Evolutionary conservation across 2,797 vertebrate genomes (phyloP), one percentile per base, ranked within the genome.

Genomic region (Scolopax rusticola): DNA sequence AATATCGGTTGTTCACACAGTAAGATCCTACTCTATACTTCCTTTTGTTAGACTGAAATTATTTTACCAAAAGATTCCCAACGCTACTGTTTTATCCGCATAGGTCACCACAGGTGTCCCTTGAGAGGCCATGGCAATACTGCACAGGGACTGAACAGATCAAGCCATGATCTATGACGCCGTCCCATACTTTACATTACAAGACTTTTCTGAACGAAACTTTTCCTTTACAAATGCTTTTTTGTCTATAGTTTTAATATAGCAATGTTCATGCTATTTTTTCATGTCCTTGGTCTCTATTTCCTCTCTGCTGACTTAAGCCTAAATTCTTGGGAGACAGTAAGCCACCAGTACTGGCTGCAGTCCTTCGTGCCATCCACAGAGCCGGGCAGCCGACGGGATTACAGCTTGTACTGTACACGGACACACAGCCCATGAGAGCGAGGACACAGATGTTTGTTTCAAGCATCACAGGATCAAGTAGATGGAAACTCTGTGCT

Each of bases 401-500:
- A 64, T 98, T 98, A 88, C 99, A 99, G 97, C 36, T 99, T 36
- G 97, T 98, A 15, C 97, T 98, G 75, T 99, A 98, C 84, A 41
- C 96, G 12, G 98, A 99, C 53, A 96, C 79, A 16, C 75, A 96
- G 5, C 80, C 96, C 89, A 28, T 19, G 32, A 97, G 80, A 24
- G 80, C 94, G 19, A 98, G 98, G 97, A 18, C 98, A 33, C 99
- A 99, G 96, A 3, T 98, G 14, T 98, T 99, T 71, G 27, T 98
- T 56, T 98, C 98, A 80, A 98, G 98, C 61, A 97, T 99, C 36
- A 85, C 94, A 30, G 97, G 96, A 79, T 83, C 94, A 36, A 96
- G 98, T 81, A 97, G 97, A 93, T 98, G 98, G 98, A 98, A 97
- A 96, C 78, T 99, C 73, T 99, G 98, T 93, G 98, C 97, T 78